Evolutionary conservation across 2,888 invertebrate genomes (phyloP), one percentile per base, ranked within the genome.

Genomic region (Leucania comma): DNA sequence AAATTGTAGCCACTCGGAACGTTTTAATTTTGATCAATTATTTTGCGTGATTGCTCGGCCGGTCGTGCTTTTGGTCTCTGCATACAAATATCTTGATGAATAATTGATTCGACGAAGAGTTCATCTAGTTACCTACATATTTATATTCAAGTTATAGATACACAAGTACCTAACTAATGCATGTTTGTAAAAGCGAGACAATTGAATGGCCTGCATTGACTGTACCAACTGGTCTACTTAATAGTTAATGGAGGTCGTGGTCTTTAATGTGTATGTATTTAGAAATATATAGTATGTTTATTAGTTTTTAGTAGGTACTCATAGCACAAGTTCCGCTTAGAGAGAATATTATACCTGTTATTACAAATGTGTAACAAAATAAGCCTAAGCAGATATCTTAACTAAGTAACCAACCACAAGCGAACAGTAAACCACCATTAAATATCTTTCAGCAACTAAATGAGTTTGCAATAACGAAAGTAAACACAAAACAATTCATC

Each of bases 1-100:
- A 59, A 64, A 68, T 68, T 50, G 62, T 32, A 67, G 46, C 26
- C 57, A 72, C 24, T 6, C 26, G 42, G 32, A 58, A 77, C 57
- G 64, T 69, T 78, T 78, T 67, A 67, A 68, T 69, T 59, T 82
- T 59, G 48, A 68, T 76, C 64, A 74, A 64, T 64, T 74, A 74
- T 64, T 74, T 74, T 64, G 61, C 32, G 24, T 46, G 22, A 50
- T 50, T 66, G 67, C 32, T 57, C 57, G 57, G 10, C 20, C 26
- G 57, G 5, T 12, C 2, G 32, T n/a, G 50, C 9, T 10, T 66
- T 57, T 35, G 5, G 22, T 50, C 0, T 54, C 20, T 32, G 32
- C 48, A 46, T 46, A 26, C 10, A 62, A 22, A 53, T 46, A 50
- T 22, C 26, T 62, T 20, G 3, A 42, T 42, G 42, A 17, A 17